Conservation (phyloP, 35 echinoderm and acorn worm species). For the Holothuria glaberrima region DNA sequence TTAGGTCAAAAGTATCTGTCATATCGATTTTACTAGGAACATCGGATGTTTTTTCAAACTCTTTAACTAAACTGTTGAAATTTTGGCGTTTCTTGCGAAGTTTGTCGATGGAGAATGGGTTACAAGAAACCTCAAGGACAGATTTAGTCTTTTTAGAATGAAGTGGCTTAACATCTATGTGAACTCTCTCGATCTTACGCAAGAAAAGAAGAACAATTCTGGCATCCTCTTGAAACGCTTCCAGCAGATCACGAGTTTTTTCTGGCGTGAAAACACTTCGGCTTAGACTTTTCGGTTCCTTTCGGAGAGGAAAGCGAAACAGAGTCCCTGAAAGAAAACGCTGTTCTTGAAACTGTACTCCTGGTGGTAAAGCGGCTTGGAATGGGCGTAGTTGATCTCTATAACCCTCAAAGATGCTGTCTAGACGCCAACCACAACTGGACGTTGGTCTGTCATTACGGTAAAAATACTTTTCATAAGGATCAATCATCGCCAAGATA, state of each 20-base stretch:
- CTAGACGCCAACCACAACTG: constrained; percentile 24
- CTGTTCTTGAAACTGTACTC: neutral
- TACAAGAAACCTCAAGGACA: neutral
- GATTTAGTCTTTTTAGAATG: neutral
- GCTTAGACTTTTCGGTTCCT: constrained; percentile 23
- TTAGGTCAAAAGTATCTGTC: neutral
- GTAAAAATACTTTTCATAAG: constrained; percentile 60
- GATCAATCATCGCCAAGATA: constrained; percentile 71
- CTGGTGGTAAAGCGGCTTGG: neutral
- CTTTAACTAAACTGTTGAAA: neutral
- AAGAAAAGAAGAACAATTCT: constrained; percentile 77
- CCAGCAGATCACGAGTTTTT: constrained; percentile 47
- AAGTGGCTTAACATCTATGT: constrained; percentile 1
- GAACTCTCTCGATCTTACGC: constrained; percentile 62
- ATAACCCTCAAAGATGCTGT: neutral
- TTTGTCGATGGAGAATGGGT: neutral
- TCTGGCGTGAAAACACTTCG: constrained; percentile 52
- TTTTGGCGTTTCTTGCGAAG: neutral
- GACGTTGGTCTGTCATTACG: neutral
- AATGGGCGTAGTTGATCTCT: constrained; percentile 76
- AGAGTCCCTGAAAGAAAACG: constrained; percentile 56
- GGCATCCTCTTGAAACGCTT: constrained; percentile 79
- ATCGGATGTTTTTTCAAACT: neutral
- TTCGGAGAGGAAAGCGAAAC: constrained; percentile 87
- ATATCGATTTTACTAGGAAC: neutral